phyloP scores from a whole-genome alignment of 2,113 vertebrate species.

The Lethenteron reissneri region DNA sequence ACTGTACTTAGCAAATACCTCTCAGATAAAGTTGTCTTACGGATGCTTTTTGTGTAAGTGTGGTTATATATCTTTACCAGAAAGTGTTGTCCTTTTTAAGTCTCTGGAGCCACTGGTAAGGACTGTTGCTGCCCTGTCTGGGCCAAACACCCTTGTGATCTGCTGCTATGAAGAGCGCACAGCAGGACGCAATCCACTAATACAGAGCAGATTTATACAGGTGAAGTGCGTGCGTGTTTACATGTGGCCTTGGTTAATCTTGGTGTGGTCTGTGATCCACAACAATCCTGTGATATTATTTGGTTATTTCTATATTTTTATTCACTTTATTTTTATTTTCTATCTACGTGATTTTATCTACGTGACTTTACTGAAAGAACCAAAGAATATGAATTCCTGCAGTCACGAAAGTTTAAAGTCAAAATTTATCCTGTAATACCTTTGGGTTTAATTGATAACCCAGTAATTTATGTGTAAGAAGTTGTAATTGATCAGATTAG shows the following conservation, averaged over 20 bases:
- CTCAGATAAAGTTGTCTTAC: background rate
- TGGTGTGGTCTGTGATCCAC: no score
- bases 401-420: no score
- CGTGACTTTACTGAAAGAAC: background rate
- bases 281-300: background rate
- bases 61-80: slow-evolving; percentile 11
- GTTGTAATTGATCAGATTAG: no score
- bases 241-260: no score
- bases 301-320: background rate
- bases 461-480: no score
- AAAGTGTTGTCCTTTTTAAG: slow-evolving; percentile 21
- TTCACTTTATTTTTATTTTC: background rate
- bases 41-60: slow-evolving; percentile 10
- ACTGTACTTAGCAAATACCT: background rate
- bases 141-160: slow-evolving; percentile 49
- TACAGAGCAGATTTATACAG: slow-evolving; percentile 67
- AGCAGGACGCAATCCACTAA: slow-evolving; percentile 61
- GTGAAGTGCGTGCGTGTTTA: slow-evolving; percentile 21
- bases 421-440: no score
- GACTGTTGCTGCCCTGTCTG: slow-evolving; percentile 49
- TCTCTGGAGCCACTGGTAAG: slow-evolving; percentile 60
- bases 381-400: background rate
- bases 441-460: no score
- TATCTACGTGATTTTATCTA: background rate
- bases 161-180: slow-evolving; percentile 90